Percentiles rank a stretch among this genome's conserved stretches.
phyloP scores from a whole-genome alignment of 2,797 vertebrate genomes.

The Lagodon rhomboides region DNA sequence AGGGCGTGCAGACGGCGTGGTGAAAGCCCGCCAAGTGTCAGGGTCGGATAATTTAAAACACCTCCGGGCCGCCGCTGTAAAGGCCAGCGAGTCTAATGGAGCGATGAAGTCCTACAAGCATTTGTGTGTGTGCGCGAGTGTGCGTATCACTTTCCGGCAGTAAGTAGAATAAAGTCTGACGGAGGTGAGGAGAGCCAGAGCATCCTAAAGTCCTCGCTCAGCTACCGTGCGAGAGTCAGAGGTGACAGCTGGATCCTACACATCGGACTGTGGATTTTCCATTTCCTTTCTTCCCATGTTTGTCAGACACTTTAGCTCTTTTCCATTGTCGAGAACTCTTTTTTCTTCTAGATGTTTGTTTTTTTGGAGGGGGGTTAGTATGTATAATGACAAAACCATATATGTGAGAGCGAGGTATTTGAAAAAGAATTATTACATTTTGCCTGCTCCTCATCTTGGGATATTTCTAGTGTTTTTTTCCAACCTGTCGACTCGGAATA shows the following conservation, averaged over 20 bases:
- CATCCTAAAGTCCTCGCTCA: conserved; percentile 39
- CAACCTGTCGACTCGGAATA: background rate
- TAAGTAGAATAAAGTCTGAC: conserved; percentile 60
- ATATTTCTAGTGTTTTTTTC: background rate
- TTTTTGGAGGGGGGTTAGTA: conserved; percentile 21
- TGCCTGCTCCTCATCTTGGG: conserved; percentile 16
- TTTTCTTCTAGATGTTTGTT: conserved; percentile 47
- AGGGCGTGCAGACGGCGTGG: conserved; percentile 29
- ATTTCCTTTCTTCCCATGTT: conserved; percentile 72
- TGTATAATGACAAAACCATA: conserved; percentile 79
- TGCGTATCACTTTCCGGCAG: conserved; percentile 13
- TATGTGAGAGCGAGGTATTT: conserved; percentile 14
- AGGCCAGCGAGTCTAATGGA: conserved; percentile 4
- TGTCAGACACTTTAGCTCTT: conserved; percentile 56
- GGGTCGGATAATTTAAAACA: conserved; percentile 47
- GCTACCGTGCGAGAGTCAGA: conserved; percentile 57
- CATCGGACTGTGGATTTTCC: conserved; percentile 65
- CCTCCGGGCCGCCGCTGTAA: conserved; percentile 8
- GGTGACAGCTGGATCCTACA: conserved; percentile 58
- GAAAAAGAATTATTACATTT: conserved; percentile 31
- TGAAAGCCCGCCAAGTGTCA: conserved; percentile 31
- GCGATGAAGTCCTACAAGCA: conserved; percentile 8
- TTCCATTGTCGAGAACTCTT: conserved; percentile 50
- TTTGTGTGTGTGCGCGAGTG: background rate
- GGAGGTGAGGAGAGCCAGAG: conserved; percentile 49